Conservation (phyloP, 2,113 vertebrate genomes). For the Vulpes lagopus region DNA sequence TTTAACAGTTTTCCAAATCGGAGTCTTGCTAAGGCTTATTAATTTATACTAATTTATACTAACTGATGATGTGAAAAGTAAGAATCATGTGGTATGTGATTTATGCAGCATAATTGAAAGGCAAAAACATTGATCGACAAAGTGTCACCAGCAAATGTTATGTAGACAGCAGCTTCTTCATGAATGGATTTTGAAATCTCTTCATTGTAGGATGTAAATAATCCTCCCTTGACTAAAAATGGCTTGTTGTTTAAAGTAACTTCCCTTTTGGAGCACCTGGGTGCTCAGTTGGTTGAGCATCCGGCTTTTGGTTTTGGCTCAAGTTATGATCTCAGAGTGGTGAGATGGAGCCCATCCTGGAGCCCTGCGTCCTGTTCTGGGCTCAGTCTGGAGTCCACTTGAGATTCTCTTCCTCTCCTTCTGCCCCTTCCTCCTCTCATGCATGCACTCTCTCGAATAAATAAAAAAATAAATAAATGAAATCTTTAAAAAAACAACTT, state of each 20-base stretch:
- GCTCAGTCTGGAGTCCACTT: neutral
- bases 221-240: neutral
- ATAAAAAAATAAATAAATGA: neutral
- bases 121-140: neutral
- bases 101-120: neutral
- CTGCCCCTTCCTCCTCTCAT: neutral
- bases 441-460: neutral
- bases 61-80: conserved; percentile 44
- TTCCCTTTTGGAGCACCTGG: neutral
- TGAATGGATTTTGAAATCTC: neutral
- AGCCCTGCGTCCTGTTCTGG: neutral
- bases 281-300: neutral
- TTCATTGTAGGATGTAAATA: neutral
- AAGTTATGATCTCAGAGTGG: neutral
- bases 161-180: neutral
- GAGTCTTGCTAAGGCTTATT: neutral
- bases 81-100: neutral
- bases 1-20: conserved; percentile 38
- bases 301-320: neutral
- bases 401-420: neutral
- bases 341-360: neutral
- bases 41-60: neutral
- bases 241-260: neutral
- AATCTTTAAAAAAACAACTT: neutral
- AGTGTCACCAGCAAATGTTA: neutral